phyloP scores from a whole-genome alignment of 2,113 vertebrate genomes.

The Calonectris borealis region DNA sequence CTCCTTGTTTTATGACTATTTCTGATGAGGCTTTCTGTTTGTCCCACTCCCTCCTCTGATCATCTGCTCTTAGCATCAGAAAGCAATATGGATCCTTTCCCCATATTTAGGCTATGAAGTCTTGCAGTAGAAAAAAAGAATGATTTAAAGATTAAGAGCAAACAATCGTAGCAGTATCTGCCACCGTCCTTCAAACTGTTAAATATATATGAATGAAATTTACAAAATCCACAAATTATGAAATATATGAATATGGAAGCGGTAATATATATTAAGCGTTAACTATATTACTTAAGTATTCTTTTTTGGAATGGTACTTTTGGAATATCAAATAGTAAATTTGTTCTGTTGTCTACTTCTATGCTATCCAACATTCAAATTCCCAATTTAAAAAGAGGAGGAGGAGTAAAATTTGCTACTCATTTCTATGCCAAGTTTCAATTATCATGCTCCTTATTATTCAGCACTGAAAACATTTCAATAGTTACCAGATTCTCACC shows the following conservation, averaged over 20 bases:
- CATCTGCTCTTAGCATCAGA: not conserved
- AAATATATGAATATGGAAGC: not conserved
- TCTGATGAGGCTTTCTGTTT: not conserved
- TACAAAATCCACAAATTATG: not conserved
- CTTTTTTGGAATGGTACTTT: not conserved
- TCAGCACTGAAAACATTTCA: constrained; percentile 43
- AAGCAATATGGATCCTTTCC: not conserved
- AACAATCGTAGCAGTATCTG: not conserved
- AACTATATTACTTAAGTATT: not conserved
- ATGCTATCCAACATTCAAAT: not conserved
- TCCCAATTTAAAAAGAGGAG: not conserved
- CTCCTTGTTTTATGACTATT: not conserved
- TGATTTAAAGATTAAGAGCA: not conserved
- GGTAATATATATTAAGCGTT: not conserved
- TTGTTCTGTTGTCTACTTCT: not conserved
- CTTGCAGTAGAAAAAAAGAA: not conserved
- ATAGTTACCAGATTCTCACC: constrained; percentile 21
- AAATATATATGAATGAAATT: not conserved
- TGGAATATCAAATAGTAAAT: not conserved
- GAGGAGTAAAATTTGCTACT: constrained; percentile 26
- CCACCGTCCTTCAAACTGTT: not conserved
- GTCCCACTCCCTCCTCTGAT: not conserved
- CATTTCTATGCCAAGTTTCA: constrained; percentile 14
- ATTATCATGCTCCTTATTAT: not conserved
- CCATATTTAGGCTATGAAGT: not conserved